Evolutionary conservation across 2,113 vertebrate genomes (phyloP), one percentile per base, ranked within the genome.

Genomic region (Bubalus kerabau): DNA sequence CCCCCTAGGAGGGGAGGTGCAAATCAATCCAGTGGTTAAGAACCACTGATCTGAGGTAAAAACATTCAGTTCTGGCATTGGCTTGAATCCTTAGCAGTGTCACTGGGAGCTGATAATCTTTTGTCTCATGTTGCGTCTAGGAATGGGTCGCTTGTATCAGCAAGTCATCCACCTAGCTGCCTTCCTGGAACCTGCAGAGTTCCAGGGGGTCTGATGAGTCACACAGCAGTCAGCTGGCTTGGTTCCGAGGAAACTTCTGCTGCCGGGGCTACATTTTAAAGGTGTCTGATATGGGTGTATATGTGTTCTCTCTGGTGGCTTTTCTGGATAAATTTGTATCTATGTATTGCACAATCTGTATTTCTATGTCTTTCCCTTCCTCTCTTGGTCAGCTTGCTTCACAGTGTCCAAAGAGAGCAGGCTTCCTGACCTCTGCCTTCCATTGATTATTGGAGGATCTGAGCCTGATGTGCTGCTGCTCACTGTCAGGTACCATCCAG

Each of bases 281-380:
- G 99, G 99, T 93, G 99, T 99, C 99, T 99, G 0, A 99, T 99
- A 98, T 52, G n/a, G 99, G 99, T 98, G 99, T 99, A 98, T 99
- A 99, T 99, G 98, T 99, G 99, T 92, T 99, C 99, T 36, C 99
- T 99, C 99, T 99, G 99, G 99, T 99, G 99, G 99, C 99, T 99
- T 98, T 99, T 99, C 98, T 99, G 99, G 96, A 99, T 99, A 94
- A 99, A 99, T 98, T 99, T 99, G 83, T 99, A 99, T 12, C 99
- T 99, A 26, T 99, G 99, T 62, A 99, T 99, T 91, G 99, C 99
- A 98, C 99, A 99, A 99, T 98, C 99, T 99, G 0, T 99, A 99
- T 97, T 99, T 99, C 93, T 99, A 98, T 21, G 99, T 98, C 98
- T 99, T 99, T 59, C 99, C 99, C 96, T 99, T 99, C 32, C 99